phyloP scores from a whole-genome alignment of 2,113 vertebrate genomes.

The Motacilla alba region DNA sequence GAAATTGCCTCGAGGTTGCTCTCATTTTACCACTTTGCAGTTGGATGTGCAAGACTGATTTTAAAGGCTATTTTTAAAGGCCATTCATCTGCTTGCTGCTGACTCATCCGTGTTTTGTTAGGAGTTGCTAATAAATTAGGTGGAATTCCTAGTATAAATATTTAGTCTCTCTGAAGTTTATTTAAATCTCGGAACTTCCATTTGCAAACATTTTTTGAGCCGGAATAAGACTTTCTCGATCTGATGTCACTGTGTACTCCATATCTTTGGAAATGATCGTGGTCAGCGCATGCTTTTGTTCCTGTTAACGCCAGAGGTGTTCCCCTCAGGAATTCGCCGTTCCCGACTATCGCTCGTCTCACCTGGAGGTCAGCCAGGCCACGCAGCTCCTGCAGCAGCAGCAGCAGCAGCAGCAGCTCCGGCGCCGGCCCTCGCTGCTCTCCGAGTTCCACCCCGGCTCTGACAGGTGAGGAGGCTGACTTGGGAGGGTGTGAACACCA shows the following conservation, averaged over 20 bases:
- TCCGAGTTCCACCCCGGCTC: conserved; percentile 95
- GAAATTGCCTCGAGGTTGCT: background rate
- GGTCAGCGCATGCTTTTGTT: background rate
- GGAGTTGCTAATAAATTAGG: background rate
- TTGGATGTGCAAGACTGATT: background rate
- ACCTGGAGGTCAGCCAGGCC: conserved; percentile 83
- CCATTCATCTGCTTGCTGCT: background rate
- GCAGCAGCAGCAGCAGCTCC: conserved; percentile 82
- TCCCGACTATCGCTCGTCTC: conserved; percentile 88
- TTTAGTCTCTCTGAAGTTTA: background rate
- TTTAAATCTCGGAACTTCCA: background rate
- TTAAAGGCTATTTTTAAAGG: background rate
- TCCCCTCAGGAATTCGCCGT: conserved; percentile 86
- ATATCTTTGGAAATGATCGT: background rate
- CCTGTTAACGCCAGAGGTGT: background rate
- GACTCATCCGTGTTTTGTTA: background rate
- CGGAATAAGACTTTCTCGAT: background rate
- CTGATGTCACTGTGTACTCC: background rate
- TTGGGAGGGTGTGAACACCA: background rate
- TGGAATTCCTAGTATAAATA: background rate
- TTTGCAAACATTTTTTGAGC: background rate
- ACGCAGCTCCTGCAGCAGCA: conserved; percentile 82
- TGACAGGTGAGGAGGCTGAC: conserved; percentile 81
- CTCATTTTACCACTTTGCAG: background rate
- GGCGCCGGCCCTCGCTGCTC: conserved; percentile 91